Evolutionary conservation across 2,113 vertebrate genomes (phyloP).

Genomic region (Octodon degus): DNA sequence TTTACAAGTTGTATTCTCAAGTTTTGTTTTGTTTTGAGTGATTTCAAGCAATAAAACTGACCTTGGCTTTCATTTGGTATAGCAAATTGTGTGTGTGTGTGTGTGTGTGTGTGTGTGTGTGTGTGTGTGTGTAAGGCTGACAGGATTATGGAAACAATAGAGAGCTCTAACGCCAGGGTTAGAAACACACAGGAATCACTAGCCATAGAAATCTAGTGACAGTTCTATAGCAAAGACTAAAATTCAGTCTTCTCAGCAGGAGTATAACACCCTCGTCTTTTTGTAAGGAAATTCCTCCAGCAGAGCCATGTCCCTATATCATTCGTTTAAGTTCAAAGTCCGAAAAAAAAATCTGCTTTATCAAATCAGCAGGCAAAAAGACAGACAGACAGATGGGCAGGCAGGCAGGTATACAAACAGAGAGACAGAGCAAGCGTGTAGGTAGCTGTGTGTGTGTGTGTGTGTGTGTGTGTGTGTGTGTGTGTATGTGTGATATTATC

Average conservation of each 20-base stretch:
- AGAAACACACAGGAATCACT: not conserved
- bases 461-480: not conserved
- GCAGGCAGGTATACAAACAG: too few relatives aligned
- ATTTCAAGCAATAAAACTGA: not conserved
- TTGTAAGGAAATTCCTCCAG: not conserved
- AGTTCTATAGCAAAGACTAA: not conserved
- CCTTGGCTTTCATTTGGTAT: not conserved
- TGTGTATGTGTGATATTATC: not conserved
- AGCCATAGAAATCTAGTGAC: not conserved
- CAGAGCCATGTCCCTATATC: not conserved
- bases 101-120: not conserved
- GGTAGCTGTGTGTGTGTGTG: not conserved
- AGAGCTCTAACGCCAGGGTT: not conserved
- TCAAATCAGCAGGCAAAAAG: not conserved
- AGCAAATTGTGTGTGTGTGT: not conserved
- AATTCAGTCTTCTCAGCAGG: too few relatives aligned
- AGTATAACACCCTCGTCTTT: too few relatives aligned
- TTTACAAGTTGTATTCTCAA: not conserved
- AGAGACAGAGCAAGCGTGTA: not conserved
- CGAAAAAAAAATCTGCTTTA: not conserved
- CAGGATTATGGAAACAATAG: not conserved
- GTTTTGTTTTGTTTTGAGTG: slow-evolving; percentile 29
- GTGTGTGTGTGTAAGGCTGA: not conserved
- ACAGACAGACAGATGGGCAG: too few relatives aligned
- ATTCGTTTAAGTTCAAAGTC: not conserved